phyloP scores from a whole-genome alignment of 2,113 vertebrate genomes.

The Etheostoma spectabile region DNA sequence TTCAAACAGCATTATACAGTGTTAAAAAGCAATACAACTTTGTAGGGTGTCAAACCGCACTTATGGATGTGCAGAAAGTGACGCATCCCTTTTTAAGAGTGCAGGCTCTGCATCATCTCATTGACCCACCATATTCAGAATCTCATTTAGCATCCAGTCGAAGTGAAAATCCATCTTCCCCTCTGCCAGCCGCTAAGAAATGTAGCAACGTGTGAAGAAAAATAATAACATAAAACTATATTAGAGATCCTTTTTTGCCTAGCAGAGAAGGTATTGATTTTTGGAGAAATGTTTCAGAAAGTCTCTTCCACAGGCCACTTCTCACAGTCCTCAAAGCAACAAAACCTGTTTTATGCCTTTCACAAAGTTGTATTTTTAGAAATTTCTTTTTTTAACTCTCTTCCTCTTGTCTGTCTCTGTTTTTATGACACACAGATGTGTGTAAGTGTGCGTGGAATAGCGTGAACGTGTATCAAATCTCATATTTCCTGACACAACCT shows the following conservation, averaged over 20 bases:
- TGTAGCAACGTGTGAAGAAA: slow-evolving; percentile 76
- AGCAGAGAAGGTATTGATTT: slow-evolving; percentile 84
- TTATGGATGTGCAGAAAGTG: slow-evolving; percentile 35
- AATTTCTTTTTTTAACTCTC: background rate
- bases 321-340: slow-evolving; percentile 59
- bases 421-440: slow-evolving; percentile 27
- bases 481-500: slow-evolving; percentile 66
- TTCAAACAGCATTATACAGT: background rate
- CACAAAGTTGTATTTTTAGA: slow-evolving; percentile 61
- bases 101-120: slow-evolving; percentile 66
- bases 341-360: slow-evolving; percentile 70
- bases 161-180: slow-evolving; percentile 76
- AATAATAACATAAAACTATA: slow-evolving; percentile 84
- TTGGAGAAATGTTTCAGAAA: slow-evolving; percentile 78
- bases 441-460: slow-evolving; percentile 22
- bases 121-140: slow-evolving; percentile 75
- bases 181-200: slow-evolving; percentile 71
- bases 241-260: slow-evolving; percentile 80
- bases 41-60: slow-evolving; percentile 52
- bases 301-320: slow-evolving; percentile 65
- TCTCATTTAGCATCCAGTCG: slow-evolving; percentile 78
- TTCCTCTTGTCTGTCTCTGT: slow-evolving; percentile 14
- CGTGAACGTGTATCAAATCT: slow-evolving; percentile 45
- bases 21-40: slow-evolving; percentile 41
- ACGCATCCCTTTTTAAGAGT: slow-evolving; percentile 54